These are phyloP conservation scores for Acanthurus leucopareius DNA, from an alignment of 2,797 vertebrate genomes.

Conservation along the genomic window DNA sequence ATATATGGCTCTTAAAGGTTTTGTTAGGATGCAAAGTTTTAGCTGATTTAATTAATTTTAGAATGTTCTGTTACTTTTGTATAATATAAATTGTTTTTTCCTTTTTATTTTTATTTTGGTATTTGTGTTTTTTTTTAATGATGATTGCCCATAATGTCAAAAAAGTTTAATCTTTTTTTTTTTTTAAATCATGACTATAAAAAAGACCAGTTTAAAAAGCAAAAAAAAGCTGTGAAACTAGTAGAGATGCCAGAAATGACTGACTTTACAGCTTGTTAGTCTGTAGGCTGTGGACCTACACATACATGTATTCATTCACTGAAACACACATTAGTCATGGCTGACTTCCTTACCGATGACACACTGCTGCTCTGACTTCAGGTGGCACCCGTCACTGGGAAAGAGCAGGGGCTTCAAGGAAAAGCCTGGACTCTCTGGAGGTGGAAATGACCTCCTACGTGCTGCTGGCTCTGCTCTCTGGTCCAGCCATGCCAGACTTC, in stretches of 20 bases:
- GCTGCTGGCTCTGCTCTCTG: conserved; percentile 86
- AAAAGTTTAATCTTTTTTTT: background rate
- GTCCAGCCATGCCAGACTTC: conserved; percentile 73
- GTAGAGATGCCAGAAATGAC: too few relatives aligned
- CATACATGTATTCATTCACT: background rate
- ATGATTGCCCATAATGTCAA: background rate
- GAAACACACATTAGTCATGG: background rate
- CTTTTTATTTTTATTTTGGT: background rate
- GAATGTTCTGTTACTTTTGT: background rate
- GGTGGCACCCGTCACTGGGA: conserved; percentile 78
- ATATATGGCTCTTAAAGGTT: background rate
- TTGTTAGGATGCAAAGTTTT: too few relatives aligned
- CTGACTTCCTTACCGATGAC: background rate
- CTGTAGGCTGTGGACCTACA: background rate
- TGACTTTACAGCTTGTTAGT: background rate
- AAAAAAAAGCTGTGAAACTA: too few relatives aligned
- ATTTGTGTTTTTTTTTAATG: background rate
- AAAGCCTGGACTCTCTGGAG: conserved; percentile 81
- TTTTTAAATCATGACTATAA: too few relatives aligned
- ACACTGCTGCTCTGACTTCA: conserved; percentile 32
- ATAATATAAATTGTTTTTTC: background rate
- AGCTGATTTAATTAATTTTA: too few relatives aligned
- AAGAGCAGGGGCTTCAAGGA: conserved; percentile 44
- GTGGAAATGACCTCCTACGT: conserved; percentile 90
- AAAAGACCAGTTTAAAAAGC: too few relatives aligned